Base-by-base conservation (phyloP, 2,888 invertebrate genomes). In the Drosophila helvetica region DNA sequence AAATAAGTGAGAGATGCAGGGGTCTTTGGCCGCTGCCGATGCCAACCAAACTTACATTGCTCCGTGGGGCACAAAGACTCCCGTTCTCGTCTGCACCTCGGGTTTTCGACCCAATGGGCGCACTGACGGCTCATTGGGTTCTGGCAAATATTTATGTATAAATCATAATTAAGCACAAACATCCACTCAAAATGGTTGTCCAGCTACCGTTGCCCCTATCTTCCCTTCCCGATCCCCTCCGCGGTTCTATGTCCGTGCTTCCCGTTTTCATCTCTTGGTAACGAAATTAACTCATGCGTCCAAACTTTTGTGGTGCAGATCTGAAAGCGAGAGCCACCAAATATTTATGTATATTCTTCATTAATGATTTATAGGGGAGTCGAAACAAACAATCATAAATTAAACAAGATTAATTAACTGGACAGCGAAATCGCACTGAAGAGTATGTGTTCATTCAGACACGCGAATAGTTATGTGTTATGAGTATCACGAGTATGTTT, bases 81-180 rank as follows among this genome's bases (percentile, higher is more conserved):
- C 38, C n/a, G n/a, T n/a, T n/a, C n/a, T 38, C 38, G n/a, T 38
- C 47, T 33, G 47, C 48, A n/a, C 38, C 30, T 48, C 22, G 38
- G 38, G 15, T 38, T 38, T 38, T 38, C 47, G 19, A 60, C 33
- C 46, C 52, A 33, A 22, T 53, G 33, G 46, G 45, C 60, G 53
- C 38, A 50, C 55, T 56, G 38, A 50, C 62, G 54, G 48, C 62
- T 56, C 62, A 55, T 62, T 55, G 55, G 55, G 50, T 53, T 48
- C 55, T 56, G 46, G 52, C 48, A 62, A 54, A 62, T 55, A 62
- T 55, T 71, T 78, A 69, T 80, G 67, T 79, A 81, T 81, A 81
- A 81, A 81, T 81, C 80, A 81, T 81, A 81, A 81, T 81, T 81
- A 81, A 77, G 81, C 66, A 77, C 79, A 79, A 77, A 79, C 71